Evolutionary conservation across 1,140 invertebrate genomes (phyloP), one percentile per base, ranked within the genome.

Genomic region (Drosophila tsacasi): DNA sequence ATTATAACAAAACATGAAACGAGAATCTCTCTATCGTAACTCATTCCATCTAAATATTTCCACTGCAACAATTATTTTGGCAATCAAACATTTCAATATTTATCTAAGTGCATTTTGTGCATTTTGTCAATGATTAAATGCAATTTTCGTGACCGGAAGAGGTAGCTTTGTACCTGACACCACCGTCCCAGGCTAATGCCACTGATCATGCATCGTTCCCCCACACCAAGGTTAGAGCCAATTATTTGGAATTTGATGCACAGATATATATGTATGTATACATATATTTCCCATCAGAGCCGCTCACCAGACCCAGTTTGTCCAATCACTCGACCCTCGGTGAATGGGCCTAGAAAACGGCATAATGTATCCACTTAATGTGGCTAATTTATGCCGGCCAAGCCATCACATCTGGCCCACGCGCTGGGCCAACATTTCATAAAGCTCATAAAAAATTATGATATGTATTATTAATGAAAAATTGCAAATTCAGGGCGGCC

Each of bases 301-400:
- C 59, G 9, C 59, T 74, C 50, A 60, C 63, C 59, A 76, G 62
- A 76, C 55, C 71, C 42, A 69, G 75, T 15, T 78, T 75, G 59
- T 75, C 72, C 72, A 64, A 64, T 75, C 72, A 75, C 72, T 64
- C 76, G 76, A 54, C 39, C 58, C 39, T 39, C 60, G 57, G 66
- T 62, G 72, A 66, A 58, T 61, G 55, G 69, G 64, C 50, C 64
- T 55, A 55, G 27, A n/a, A 73, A 79, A 67, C 82, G 55, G 58
- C 58, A 77, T 83, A 77, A 57, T 61, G 60, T 66, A 87, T 74
- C 66, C 77, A 74, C 44, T 71, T 61, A 50, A 69, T 81, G 65
- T 71, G 72, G 78, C 68, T 84, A 84, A 87, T 87, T 89, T 89
- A 89, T 87, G 84, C 81, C 62, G 52, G 44, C 46, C 65, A 54